Percentiles rank a stretch among this genome's conserved stretches.
Evolutionary conservation across 2,113 vertebrate species (phyloP).

Genomic region (Cryptomyrus ogoouensis): DNA sequence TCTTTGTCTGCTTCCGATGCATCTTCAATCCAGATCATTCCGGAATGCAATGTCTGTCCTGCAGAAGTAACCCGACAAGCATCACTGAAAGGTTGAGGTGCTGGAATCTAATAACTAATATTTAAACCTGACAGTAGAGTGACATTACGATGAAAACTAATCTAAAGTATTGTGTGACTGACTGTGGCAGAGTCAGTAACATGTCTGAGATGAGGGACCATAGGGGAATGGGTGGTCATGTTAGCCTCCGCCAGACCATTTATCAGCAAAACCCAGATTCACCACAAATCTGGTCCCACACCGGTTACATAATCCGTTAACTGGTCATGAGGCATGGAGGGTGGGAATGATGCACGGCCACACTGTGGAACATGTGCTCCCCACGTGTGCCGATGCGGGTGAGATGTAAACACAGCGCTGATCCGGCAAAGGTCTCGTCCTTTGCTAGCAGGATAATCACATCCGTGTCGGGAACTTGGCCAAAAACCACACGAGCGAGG

Average conservation of each 20-base stretch:
- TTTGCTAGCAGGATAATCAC: constrained; percentile 38
- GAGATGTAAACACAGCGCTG: background rate
- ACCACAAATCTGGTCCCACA: background rate
- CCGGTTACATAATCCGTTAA: background rate
- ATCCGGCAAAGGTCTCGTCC: constrained; percentile 19
- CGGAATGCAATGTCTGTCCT: background rate
- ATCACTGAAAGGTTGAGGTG: background rate
- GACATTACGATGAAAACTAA: background rate
- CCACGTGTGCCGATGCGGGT: background rate
- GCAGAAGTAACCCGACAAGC: background rate
- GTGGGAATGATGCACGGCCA: background rate
- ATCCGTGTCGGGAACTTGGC: constrained; percentile 26
- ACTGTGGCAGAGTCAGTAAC: background rate
- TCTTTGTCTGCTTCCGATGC: background rate
- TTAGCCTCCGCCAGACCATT: background rate
- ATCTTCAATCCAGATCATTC: background rate
- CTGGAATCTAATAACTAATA: background rate
- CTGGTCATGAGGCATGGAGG: background rate
- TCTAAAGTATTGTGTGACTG: background rate
- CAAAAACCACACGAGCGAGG: constrained; percentile 4
- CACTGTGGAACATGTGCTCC: background rate
- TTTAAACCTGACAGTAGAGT: background rate
- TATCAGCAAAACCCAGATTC: background rate
- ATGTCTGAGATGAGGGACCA: background rate
- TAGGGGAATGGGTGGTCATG: background rate